These are phyloP conservation scores for Bradypus variegatus DNA, from an alignment of 2,797 vertebrate genomes.

Conservation along the genomic window DNA sequence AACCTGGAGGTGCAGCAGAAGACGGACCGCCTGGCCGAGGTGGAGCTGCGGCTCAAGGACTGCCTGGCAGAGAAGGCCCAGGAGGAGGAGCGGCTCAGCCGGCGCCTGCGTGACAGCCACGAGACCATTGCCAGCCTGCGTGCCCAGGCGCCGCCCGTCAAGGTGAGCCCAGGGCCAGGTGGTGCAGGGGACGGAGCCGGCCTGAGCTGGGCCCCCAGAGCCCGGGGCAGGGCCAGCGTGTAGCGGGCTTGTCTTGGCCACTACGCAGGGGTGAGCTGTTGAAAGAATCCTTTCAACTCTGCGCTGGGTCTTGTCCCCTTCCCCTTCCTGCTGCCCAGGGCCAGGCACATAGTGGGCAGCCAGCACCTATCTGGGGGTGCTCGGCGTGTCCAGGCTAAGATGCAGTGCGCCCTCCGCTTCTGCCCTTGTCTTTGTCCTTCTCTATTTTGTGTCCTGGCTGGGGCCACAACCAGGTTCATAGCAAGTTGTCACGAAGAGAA, in stretches of 20 bases:
- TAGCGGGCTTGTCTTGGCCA: neutral
- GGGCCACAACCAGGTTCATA: neutral
- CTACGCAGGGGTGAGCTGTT: rapidly evolving
- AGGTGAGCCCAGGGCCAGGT: slow-evolving; percentile 72
- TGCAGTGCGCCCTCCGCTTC: neutral
- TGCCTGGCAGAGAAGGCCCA: slow-evolving; percentile 75
- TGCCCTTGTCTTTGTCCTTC: neutral
- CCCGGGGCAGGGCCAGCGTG: neutral
- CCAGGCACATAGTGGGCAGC: neutral
- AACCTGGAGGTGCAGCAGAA: slow-evolving; percentile 87
- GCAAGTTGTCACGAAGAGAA: neutral
- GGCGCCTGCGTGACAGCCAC: slow-evolving; percentile 81
- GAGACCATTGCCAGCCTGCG: slow-evolving; percentile 80
- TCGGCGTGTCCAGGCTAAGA: rapidly evolving
- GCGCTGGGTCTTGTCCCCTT: neutral
- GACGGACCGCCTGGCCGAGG: slow-evolving; percentile 74
- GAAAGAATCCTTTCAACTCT: neutral
- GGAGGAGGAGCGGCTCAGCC: slow-evolving; percentile 79
- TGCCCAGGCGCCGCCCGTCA: slow-evolving; percentile 78
- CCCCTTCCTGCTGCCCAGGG: neutral
- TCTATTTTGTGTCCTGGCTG: neutral
- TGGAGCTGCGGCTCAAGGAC: slow-evolving; percentile 83
- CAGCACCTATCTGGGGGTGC: rapidly evolving
- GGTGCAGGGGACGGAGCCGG: too few species aligned
- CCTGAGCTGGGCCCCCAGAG: too few species aligned